These are phyloP conservation scores for Rhodeus uyekii DNA, from an alignment of 2,797 vertebrate genomes.

Conservation along the genomic window DNA sequence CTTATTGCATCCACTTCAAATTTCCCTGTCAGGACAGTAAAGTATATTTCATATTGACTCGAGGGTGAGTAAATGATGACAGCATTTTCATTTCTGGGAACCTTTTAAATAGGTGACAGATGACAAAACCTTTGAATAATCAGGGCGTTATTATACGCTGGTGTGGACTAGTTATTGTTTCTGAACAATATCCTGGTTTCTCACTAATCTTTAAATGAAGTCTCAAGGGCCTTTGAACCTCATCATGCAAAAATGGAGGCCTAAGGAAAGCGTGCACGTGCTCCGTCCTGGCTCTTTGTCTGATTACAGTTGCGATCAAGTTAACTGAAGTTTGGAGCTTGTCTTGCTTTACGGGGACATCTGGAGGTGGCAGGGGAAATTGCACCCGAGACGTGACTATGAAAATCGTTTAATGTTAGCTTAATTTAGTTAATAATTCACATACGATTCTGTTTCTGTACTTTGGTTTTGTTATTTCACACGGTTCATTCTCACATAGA, in stretches of 20 bases:
- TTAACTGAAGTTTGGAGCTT: neutral
- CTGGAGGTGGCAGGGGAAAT: constrained; percentile 56
- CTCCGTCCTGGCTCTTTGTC: constrained; percentile 53
- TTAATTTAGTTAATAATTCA: neutral
- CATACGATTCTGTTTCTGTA: neutral
- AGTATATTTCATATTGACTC: too few species aligned
- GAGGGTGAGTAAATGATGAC: too few species aligned
- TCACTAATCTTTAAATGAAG: constrained; percentile 62
- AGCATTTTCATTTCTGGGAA: too few species aligned
- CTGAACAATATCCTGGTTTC: constrained; percentile 49
- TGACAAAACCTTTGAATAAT: too few species aligned
- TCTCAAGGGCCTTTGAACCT: constrained; percentile 68
- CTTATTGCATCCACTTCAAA: too few species aligned
- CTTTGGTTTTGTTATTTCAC: constrained; percentile 61
- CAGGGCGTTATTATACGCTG: neutral
- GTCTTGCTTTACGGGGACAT: constrained; percentile 64
- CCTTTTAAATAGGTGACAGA: too few species aligned
- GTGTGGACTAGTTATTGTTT: neutral
- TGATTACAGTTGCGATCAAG: constrained; percentile 60
- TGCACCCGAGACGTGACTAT: neutral
- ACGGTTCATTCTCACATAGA: constrained; percentile 55
- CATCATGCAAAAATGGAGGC: constrained; percentile 62
- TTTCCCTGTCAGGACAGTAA: too few species aligned
- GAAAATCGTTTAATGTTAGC: neutral
- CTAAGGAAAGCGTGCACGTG: constrained; percentile 67